Evolutionary conservation across 2,888 invertebrate genomes (phyloP).

Genomic region (Agonum fuliginosum): DNA sequence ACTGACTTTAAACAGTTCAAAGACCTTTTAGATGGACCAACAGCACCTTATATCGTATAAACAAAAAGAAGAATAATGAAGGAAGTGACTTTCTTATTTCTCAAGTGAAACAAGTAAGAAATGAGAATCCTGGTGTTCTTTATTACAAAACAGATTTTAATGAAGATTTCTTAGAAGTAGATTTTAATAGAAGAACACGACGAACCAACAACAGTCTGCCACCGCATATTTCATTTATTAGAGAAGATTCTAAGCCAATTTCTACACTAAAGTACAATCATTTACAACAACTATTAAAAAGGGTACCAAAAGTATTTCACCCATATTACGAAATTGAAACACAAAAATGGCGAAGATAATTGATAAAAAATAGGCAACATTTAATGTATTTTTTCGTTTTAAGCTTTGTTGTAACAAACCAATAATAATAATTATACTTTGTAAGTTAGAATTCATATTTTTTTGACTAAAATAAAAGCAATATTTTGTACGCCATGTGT

Average conservation of each 20-base stretch:
- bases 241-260: not conserved
- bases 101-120: conserved; percentile 40
- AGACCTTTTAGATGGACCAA: conserved; percentile 47
- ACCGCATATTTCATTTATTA: not conserved
- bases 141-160: conserved; percentile 40
- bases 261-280: not conserved
- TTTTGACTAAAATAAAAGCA: not conserved
- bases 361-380: not conserved
- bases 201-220: not conserved
- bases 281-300: conserved; percentile 1
- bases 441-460: not conserved
- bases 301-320: conserved; percentile 12
- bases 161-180: conserved; percentile 19
- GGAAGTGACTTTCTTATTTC: conserved; percentile 48
- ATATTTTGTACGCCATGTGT: not conserved
- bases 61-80: conserved; percentile 27
- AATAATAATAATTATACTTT: not conserved
- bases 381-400: not conserved
- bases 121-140: conserved; percentile 28
- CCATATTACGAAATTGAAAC: not conserved
- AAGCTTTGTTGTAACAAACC: not conserved
- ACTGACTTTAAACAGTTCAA: conserved; percentile 56
- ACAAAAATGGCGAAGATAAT: not conserved
- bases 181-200: conserved; percentile 1
- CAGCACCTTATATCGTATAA: conserved; percentile 48